A percentile compares a stretch with the other conserved stretches of the same genome.
Conservation (phyloP, 2,113 vertebrate species). For the Calidris pygmaea region DNA sequence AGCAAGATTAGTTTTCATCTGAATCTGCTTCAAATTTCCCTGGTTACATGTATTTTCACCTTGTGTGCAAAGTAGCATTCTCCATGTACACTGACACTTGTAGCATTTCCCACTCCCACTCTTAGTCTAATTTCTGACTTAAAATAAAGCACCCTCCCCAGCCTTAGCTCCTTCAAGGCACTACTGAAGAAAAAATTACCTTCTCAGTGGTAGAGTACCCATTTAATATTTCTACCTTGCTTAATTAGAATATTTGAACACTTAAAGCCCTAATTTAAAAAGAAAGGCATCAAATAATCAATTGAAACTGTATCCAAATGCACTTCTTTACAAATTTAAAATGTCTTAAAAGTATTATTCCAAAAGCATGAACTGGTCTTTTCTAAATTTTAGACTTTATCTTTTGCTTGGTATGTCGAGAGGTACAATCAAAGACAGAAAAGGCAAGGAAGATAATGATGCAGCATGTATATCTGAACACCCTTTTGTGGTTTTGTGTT, state of each 20-base stretch:
- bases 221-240: background rate
- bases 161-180: background rate
- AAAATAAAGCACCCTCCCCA: background rate
- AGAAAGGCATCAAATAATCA: background rate
- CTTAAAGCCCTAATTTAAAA: background rate
- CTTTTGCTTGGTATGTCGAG: background rate
- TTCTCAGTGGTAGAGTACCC: background rate
- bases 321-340: background rate
- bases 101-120: background rate
- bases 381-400: background rate
- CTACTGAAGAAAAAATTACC: background rate
- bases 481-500: background rate
- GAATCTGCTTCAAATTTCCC: background rate
- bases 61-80: background rate
- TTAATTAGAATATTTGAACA: background rate
- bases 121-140: background rate
- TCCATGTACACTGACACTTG: background rate
- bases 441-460: background rate
- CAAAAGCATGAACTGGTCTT: background rate
- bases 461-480: background rate
- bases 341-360: background rate
- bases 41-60: background rate
- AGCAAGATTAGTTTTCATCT: background rate
- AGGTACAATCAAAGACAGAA: background rate
- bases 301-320: background rate